These are phyloP conservation scores for Thysanoteuthis rhombus DNA, from an alignment of 2,888 invertebrate species.

Conservation along the genomic window DNA sequence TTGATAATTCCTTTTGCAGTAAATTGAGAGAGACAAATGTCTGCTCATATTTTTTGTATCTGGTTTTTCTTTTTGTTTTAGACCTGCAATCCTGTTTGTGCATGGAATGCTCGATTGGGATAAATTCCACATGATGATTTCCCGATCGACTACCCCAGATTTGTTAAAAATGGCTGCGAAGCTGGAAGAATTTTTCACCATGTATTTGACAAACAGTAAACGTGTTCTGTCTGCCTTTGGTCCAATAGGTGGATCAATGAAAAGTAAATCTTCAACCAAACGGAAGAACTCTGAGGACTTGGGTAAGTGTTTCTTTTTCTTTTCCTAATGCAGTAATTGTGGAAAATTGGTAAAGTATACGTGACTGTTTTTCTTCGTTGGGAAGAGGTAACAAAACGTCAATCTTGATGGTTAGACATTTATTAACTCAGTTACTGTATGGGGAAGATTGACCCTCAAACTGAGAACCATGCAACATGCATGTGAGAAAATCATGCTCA, in stretches of 20 bases:
- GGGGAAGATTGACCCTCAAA: too few relatives aligned
- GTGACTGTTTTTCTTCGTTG: neutral
- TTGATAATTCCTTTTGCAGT: too few relatives aligned
- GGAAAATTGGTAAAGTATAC: neutral
- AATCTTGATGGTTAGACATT: too few relatives aligned
- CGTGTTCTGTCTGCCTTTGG: constrained; percentile 82
- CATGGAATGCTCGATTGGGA: constrained; percentile 94
- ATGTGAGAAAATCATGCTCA: too few relatives aligned
- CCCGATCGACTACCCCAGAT: constrained; percentile 95
- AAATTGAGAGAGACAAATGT: neutral
- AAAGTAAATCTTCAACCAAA: constrained; percentile 34
- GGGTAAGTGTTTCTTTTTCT: constrained; percentile 31
- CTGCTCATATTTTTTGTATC: neutral
- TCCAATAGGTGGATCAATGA: constrained; percentile 68
- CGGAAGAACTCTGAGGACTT: constrained; percentile 42
- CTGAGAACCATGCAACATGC: too few relatives aligned
- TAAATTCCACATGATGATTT: constrained; percentile 95
- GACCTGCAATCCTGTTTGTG: constrained; percentile 89
- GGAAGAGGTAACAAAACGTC: neutral
- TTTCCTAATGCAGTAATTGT: too few relatives aligned
- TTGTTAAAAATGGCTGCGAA: constrained; percentile 96
- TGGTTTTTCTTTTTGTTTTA: constrained; percentile 38
- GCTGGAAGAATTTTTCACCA: constrained; percentile 95
- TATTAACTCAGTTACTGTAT: too few relatives aligned
- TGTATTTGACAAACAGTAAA: constrained; percentile 95